Evolutionary conservation across 1,140 invertebrate species (phyloP), one percentile per base, ranked within the genome.

Genomic region (Atta colombica): DNA sequence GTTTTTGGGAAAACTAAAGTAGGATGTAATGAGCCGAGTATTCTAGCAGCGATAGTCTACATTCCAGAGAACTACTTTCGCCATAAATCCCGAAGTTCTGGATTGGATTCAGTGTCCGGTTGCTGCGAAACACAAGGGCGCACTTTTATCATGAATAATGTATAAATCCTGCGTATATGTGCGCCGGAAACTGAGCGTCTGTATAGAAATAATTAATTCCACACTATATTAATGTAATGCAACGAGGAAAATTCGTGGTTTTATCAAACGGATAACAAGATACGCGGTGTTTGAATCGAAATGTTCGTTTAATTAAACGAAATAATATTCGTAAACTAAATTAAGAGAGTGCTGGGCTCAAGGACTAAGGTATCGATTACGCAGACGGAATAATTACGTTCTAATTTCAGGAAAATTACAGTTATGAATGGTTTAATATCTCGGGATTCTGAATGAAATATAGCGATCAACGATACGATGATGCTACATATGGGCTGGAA

Each of bases 141-240:
- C 72, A 88, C 66, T 85, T 85, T 88, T 71, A 39, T 28, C 61
- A 45, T 89, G 69, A 77, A 89, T 89, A 77, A 89, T 81, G 87
- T 45, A 89, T 88, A 53, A 75, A n/a, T 12, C 14, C 45, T 51
- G 12, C 45, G 49, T 66, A n/a, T 65, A 49, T 51, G 69, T 31
- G 55, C 35, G n/a, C 51, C 45, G 51, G 80, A 63, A 84, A 84
- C 25, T 21, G 28, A 25, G 25, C 4, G 8, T 6, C n/a, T 61
- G 39, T 75, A 75, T 84, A 74, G 55, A 84, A 78, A 85, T 71
- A 88, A 80, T 89, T 89, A 80, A 89, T 80, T 86, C 60, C 74
- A 49, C 16, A 21, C 35, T 68, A 53, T 63, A 60, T 63, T 49
- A 49, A 74, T 74, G 45, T 74, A 49, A 74, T 7, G 18, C n/a